Percentiles rank a stretch among this genome's conserved stretches.
Evolutionary conservation across 2,113 vertebrate species (phyloP).

Genomic region (Siniperca knerii): DNA sequence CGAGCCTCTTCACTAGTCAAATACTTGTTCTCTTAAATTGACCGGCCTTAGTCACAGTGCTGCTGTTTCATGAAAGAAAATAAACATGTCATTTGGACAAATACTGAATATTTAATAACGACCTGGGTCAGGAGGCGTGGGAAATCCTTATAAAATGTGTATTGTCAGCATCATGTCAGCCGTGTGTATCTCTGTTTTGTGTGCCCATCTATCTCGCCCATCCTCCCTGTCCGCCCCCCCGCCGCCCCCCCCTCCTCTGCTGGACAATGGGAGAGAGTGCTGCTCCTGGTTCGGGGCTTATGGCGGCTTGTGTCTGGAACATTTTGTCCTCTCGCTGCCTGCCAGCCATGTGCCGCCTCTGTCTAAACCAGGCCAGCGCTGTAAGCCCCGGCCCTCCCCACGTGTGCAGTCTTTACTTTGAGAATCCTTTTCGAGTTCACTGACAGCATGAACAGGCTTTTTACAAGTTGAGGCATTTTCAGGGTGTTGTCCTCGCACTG

Average conservation of each 20-base stretch:
- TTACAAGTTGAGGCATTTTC: conserved; percentile 40
- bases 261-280: conserved; percentile 51
- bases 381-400: conserved; percentile 13
- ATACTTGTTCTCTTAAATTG: too few relatives aligned
- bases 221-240: background rate
- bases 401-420: background rate
- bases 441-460: conserved; percentile 11
- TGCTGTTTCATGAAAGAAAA: background rate
- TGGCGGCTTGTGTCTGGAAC: conserved; percentile 65
- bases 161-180: background rate
- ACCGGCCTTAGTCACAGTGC: background rate
- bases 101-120: background rate
- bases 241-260: background rate
- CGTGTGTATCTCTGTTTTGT: background rate
- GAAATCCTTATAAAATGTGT: background rate
- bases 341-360: conserved; percentile 53
- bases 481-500: conserved; percentile 21
- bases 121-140: background rate
- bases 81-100: background rate
- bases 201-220: background rate
- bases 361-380: conserved; percentile 54
- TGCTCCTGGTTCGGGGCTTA: conserved; percentile 54
- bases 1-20: too few relatives aligned
- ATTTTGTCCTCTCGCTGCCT: conserved; percentile 73
- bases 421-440: conserved; percentile 24